Percentiles rank a stretch among this genome's conserved stretches.
phyloP scores from a whole-genome alignment of 2,113 vertebrate genomes.

The Himantopus leucocephalus region DNA sequence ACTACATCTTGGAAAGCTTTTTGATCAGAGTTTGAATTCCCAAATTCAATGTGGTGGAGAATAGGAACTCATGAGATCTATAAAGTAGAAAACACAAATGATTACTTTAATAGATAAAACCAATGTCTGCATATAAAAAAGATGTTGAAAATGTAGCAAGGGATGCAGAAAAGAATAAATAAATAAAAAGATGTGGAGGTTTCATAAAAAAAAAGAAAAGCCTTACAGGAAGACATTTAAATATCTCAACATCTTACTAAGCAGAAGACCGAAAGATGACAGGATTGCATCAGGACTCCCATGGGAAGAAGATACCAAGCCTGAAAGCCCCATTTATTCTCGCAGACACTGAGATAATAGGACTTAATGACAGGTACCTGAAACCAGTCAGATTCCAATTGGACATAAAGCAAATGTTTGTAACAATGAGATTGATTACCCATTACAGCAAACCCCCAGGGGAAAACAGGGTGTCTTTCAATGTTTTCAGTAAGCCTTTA shows the following conservation, averaged over 20 bases:
- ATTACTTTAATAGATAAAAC: neutral
- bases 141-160: neutral
- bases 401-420: conserved; percentile 1
- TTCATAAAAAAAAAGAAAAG: neutral
- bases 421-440: neutral
- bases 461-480: neutral
- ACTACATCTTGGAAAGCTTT: neutral
- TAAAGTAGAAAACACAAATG: neutral
- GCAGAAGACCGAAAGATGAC: neutral
- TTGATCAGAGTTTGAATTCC: neutral
- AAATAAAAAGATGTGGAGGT: neutral
- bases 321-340: conserved; percentile 21
- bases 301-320: neutral
- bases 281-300: neutral
- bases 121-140: neutral
- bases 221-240: neutral
- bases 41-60: neutral
- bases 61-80: neutral
- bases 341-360: neutral
- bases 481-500: neutral
- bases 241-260: neutral
- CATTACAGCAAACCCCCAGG: neutral
- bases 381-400: conserved; percentile 21
- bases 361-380: neutral
- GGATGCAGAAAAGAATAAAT: neutral